phyloP scores from a whole-genome alignment of 1,140 invertebrate species.

The Drosophila teissieri region DNA sequence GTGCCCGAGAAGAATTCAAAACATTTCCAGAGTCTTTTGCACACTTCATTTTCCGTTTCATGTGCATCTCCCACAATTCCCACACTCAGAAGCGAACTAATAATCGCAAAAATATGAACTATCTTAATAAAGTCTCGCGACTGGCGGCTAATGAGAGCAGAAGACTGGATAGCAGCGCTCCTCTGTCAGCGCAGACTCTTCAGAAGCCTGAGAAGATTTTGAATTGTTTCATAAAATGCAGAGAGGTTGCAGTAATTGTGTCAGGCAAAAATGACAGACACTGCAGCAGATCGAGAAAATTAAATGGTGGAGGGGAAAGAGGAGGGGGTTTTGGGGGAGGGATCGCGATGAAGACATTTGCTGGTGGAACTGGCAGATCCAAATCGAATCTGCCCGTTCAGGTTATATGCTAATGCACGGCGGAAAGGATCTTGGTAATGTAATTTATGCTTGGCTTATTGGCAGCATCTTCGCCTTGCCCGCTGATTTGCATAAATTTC shows the following conservation, averaged over 20 bases:
- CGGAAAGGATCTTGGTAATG: constrained; percentile 75
- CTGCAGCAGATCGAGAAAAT: constrained; percentile 28
- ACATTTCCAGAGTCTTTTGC: constrained; percentile 16
- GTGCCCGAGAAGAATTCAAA: constrained; percentile 25
- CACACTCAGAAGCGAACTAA: constrained; percentile 71
- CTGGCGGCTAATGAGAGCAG: constrained; percentile 66
- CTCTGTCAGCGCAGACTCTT: constrained; percentile 22
- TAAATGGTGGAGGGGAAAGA: not conserved
- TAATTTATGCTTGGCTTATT: constrained; percentile 81
- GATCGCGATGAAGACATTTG: constrained; percentile 59
- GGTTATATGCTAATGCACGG: constrained; percentile 76
- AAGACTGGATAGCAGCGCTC: constrained; percentile 1
- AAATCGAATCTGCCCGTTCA: constrained; percentile 43
- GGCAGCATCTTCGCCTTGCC: constrained; percentile 62
- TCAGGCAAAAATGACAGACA: constrained; percentile 67
- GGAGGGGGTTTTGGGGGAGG: not conserved
- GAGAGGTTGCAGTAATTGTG: constrained; percentile 78
- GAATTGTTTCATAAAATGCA: constrained; percentile 82
- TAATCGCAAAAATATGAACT: constrained; percentile 73
- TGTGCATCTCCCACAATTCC: constrained; percentile 41
- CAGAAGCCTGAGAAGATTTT: constrained; percentile 80
- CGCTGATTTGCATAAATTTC: constrained; percentile 76
- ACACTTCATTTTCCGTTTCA: constrained; percentile 29
- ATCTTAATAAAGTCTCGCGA: constrained; percentile 61
- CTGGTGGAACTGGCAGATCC: constrained; percentile 32